Conservation (phyloP, 2,797 vertebrate genomes). For the Protosalanx chinensis region DNA sequence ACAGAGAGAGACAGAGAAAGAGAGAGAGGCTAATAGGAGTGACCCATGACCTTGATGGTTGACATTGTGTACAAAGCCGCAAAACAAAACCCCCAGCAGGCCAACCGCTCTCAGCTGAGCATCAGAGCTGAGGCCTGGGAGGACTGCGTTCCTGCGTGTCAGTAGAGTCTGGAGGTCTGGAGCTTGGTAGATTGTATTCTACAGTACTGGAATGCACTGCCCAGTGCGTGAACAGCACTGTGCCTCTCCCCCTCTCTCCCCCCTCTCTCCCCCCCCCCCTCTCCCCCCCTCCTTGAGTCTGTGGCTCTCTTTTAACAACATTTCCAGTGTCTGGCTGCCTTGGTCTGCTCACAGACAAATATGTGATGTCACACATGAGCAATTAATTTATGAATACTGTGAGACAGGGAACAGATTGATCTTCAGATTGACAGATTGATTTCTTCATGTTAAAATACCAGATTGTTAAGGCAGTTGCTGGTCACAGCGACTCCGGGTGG, state of each 20-base stretch:
- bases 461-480: background rate
- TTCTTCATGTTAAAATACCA: too few species aligned
- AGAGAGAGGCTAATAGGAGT: constrained; percentile 46
- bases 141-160: constrained; percentile 47
- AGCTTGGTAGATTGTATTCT: constrained; percentile 39
- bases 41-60: constrained; percentile 51
- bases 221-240: constrained; percentile 10
- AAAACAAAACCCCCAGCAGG: constrained; percentile 36
- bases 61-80: constrained; percentile 53
- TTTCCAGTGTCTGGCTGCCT: background rate
- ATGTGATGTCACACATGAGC: too few species aligned
- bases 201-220: constrained; percentile 54
- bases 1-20: background rate
- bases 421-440: background rate
- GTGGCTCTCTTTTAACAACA: background rate
- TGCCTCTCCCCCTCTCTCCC: background rate
- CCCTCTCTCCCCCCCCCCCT: background rate
- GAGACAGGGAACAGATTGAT: background rate
- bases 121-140: constrained; percentile 33
- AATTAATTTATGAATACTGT: background rate
- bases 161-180: constrained; percentile 38
- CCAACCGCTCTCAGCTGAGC: constrained; percentile 29
- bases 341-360: background rate
- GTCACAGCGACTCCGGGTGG: background rate
- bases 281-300: background rate